Base-by-base conservation (phyloP, 2,888 invertebrate species). In the Chrysina gloriosa region DNA sequence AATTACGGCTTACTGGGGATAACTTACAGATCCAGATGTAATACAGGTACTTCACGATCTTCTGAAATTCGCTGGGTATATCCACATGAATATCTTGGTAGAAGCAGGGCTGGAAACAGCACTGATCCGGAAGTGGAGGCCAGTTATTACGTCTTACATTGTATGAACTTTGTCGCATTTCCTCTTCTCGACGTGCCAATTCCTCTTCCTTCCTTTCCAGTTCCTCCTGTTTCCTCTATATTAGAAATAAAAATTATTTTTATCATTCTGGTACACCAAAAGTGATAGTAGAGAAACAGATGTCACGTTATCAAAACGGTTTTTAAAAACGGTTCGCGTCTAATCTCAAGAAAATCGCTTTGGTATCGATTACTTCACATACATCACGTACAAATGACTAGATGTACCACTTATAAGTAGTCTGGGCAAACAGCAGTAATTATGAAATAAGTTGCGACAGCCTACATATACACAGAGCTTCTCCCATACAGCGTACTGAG, bases 21-120 rank as follows among this genome's bases (percentile, higher is more conserved):
- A 23, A 92, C 96, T 89, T 87, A 98, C 96, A 94, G 87, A 97
- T 92, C 98, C 98, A 99, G 74, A 97, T 86, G 82, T 97, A 96
- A 83, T 98, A 99, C 68, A 98, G 87, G 80, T 95, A 91, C 74
- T 95, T 92, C 31, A 99, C 98, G 77, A 97, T 92, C 83, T 93
- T 93, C 84, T 99, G 98, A 85, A 99, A 99, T 83, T 98, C 97
- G 54, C 95, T 87, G 21, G 98, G 97, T 82, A 99, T 99, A 82
- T 99, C 99, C 50, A 99, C 94, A 82, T 96, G 95, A 77, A 99
- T 97, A 84, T 99, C 98, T 87, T 99, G 98, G 84, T 98, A 98
- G 86, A 99, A 99, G 84, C 99, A 99, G 0, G 99, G 98, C 81
- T 97, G 95, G 70, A 98, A 89, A 69, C 96, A 97, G 77, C 94